A percentile compares a stretch with the other conserved stretches of the same genome.
phyloP scores from a whole-genome alignment of 2,113 vertebrate genomes.

The Poecilia latipinna region DNA sequence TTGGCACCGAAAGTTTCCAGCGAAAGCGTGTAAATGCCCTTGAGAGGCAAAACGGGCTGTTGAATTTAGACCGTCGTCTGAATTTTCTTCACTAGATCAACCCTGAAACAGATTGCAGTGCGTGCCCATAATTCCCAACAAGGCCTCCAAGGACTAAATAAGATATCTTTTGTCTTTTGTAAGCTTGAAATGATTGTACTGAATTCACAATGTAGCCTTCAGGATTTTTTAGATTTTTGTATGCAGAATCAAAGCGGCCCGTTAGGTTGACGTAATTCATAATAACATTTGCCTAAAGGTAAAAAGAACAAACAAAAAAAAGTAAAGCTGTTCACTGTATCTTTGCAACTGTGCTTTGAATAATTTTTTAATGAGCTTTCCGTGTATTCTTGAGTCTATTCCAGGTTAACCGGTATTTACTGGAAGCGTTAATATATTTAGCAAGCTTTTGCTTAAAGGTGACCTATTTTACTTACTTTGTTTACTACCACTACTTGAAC shows the following conservation, averaged over 20 bases:
- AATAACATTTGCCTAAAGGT: not conserved
- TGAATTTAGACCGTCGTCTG: constrained; percentile 9
- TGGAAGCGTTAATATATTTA: not conserved
- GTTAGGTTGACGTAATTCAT: constrained; percentile 20
- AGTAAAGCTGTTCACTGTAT: not conserved
- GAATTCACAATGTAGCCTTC: constrained; percentile 18
- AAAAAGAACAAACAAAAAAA: not conserved
- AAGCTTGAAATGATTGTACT: not conserved
- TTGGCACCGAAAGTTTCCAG: not conserved
- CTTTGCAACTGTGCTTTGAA: not conserved
- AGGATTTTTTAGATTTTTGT: not conserved
- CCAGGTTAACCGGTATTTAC: not conserved
- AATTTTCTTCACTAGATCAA: constrained; percentile 28
- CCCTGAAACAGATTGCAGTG: constrained; percentile 33
- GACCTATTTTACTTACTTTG: no score
- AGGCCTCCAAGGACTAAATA: constrained; percentile 14
- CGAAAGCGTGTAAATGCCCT: constrained; percentile 28
- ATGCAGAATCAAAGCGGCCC: not conserved
- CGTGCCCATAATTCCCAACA: constrained; percentile 13
- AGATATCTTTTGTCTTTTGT: not conserved
- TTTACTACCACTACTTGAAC: no score
- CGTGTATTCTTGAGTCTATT: not conserved
- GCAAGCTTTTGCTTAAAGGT: not conserved
- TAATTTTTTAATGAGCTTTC: not conserved
- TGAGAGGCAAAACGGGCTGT: constrained; percentile 3